A percentile compares a stretch with the other conserved stretches of the same genome.
phyloP scores from a whole-genome alignment of 2,113 vertebrate genomes.

The Cynoglossus semilaevis region DNA sequence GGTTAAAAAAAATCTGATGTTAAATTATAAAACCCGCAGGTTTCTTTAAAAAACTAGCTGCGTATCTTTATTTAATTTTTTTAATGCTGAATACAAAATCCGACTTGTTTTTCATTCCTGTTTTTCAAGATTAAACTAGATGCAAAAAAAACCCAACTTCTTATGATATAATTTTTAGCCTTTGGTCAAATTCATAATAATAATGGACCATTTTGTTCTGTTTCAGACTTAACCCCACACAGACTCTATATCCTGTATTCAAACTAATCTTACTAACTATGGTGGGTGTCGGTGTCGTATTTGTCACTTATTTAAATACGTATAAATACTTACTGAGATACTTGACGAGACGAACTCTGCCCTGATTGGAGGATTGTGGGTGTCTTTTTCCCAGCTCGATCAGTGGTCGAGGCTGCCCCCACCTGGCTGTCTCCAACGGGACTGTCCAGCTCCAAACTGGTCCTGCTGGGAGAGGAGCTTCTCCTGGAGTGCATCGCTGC shows the following conservation, averaged over 20 bases:
- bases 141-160: no score
- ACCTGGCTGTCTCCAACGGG: constrained; percentile 90
- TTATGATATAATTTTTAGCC: no score
- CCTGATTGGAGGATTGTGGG: not conserved
- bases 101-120: no score
- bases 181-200: no score
- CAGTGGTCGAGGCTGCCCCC: constrained; percentile 86
- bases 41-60: no score
- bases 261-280: constrained; percentile 39
- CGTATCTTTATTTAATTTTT: no score
- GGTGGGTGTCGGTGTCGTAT: constrained; percentile 70
- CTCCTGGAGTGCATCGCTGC: constrained; percentile 93
- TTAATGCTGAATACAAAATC: no score
- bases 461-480: constrained; percentile 87
- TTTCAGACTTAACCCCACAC: constrained; percentile 84
- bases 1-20: no score
- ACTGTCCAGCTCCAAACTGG: constrained; percentile 84
- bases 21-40: no score
- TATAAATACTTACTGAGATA: no score
- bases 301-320: no score
- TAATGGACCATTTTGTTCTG: constrained; percentile 82
- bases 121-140: no score
- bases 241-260: constrained; percentile 59
- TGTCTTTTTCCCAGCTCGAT: constrained; percentile 79
- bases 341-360: not conserved